Percentiles rank a stretch among this genome's conserved stretches.
These are phyloP conservation scores for Podotricha telesiphe DNA, from an alignment of 2,888 invertebrate genomes.

Conservation along the genomic window DNA sequence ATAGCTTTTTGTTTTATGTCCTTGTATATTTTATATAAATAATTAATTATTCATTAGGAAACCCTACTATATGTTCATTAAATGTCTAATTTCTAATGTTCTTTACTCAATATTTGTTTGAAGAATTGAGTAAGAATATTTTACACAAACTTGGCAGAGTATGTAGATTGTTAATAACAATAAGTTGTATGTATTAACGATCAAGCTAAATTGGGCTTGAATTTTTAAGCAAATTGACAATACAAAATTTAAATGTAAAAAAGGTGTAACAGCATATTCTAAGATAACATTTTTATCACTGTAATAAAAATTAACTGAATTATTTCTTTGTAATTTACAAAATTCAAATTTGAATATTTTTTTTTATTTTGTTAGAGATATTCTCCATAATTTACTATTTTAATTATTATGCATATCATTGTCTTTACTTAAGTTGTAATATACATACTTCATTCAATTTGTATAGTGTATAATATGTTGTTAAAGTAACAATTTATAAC, in stretches of 20 bases:
- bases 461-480: conserved; percentile 14
- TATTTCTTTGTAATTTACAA: conserved; percentile 2
- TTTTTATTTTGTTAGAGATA: no score
- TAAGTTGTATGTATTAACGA: neutral
- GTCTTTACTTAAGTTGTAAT: conserved; percentile 10
- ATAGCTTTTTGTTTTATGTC: neutral
- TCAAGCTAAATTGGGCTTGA: no score
- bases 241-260: neutral
- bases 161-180: neutral
- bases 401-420: conserved; percentile 14
- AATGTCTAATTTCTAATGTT: neutral
- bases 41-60: neutral
- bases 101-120: neutral
- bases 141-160: neutral
- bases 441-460: conserved; percentile 1
- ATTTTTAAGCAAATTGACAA: conserved; percentile 1
- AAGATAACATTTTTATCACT: neutral
- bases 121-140: neutral
- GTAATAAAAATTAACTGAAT: no score
- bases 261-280: neutral
- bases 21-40: neutral
- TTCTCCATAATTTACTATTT: neutral
- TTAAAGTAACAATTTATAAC: neutral
- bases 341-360: no score
- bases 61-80: neutral